Evolutionary conservation across 2,113 vertebrate genomes (phyloP).

Genomic region (Gobius niger): DNA sequence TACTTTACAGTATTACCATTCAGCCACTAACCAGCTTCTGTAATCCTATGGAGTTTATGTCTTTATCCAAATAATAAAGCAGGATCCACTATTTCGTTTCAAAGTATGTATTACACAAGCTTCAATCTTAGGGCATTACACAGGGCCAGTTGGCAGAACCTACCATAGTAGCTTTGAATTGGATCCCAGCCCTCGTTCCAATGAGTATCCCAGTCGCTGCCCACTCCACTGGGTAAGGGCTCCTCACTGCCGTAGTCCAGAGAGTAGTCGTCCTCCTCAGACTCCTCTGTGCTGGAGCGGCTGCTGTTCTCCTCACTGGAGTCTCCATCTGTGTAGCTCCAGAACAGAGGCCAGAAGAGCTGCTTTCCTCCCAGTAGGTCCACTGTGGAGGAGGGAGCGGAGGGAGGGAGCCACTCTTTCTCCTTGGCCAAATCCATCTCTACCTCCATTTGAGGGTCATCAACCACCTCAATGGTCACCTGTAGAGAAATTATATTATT

Average conservation of each 20-base stretch:
- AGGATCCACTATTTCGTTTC: no score
- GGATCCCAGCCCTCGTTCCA: conserved; percentile 84
- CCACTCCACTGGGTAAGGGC: conserved; percentile 80
- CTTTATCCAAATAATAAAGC: no score
- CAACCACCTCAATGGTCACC: conserved; percentile 90
- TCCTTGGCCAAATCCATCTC: conserved; percentile 87
- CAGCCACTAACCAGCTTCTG: no score
- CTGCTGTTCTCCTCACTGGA: conserved; percentile 72
- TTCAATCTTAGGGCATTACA: neutral
- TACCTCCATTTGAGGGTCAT: conserved; percentile 85
- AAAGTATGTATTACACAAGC: neutral
- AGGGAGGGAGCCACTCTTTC: conserved; percentile 79
- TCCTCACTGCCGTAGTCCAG: conserved; percentile 84
- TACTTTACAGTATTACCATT: neutral
- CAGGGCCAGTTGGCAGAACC: conserved; percentile 42
- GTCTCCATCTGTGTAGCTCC: conserved; percentile 81
- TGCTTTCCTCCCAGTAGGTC: conserved; percentile 84
- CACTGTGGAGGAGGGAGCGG: conserved; percentile 72
- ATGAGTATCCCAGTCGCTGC: conserved; percentile 78
- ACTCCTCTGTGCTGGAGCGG: conserved; percentile 66
- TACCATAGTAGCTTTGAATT: conserved; percentile 81
- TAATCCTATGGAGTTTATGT: no score
- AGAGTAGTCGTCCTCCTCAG: conserved; percentile 78
- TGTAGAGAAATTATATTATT: conserved; percentile 37
- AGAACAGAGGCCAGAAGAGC: conserved; percentile 90